Conservation (phyloP, 2,113 vertebrate genomes). For the Cryptotis parvus region DNA sequence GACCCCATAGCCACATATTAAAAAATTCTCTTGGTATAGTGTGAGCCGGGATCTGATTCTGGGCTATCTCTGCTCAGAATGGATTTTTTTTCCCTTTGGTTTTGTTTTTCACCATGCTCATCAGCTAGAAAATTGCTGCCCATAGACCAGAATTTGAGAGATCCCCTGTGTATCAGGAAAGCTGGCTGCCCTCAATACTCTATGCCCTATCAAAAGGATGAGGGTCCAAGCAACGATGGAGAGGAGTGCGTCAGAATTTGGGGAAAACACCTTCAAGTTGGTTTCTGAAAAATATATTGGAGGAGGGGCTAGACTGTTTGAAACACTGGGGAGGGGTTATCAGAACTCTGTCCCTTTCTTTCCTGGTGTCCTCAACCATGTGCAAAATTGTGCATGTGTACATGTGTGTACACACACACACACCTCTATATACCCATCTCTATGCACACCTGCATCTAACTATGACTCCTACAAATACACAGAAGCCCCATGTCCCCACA, state of each 20-base stretch:
- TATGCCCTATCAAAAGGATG: neutral
- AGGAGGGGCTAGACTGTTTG: neutral
- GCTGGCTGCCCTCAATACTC: neutral
- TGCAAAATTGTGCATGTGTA: neutral
- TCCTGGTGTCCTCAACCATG: neutral
- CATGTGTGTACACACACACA: too few relatives aligned
- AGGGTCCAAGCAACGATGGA: neutral
- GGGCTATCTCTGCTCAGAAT: neutral
- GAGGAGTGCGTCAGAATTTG: neutral
- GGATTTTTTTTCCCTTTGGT: neutral
- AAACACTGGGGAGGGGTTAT: neutral
- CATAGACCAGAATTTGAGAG: constrained; percentile 8
- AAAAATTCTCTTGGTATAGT: neutral
- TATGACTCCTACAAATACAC: too few relatives aligned
- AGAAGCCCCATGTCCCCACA: neutral
- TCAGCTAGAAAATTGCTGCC: neutral
- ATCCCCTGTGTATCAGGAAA: neutral
- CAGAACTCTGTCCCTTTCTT: neutral
- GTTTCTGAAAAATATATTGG: neutral
- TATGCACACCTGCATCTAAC: too few relatives aligned
- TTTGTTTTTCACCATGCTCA: neutral
- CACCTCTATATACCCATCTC: neutral
- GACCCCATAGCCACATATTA: neutral
- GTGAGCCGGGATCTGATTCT: neutral
- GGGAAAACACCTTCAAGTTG: neutral